These are phyloP conservation scores for Protonemura montana DNA, from an alignment of 2,888 invertebrate genomes.

Conservation along the genomic window DNA sequence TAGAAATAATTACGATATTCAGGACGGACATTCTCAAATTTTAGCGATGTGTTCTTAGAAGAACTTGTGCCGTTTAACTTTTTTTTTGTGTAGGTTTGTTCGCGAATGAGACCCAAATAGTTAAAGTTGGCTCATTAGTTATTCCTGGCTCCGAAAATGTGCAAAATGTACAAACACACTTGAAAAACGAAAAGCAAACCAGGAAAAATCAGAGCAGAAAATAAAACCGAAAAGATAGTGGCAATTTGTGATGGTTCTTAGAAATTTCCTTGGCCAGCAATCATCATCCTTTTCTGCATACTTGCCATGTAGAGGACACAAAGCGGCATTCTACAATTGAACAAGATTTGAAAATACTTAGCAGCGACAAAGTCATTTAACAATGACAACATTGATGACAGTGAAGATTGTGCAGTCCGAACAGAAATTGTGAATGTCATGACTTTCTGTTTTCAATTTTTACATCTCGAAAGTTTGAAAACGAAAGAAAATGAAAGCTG, in stretches of 20 bases:
- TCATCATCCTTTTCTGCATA: background rate
- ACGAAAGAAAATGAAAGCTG: background rate
- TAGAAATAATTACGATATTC: background rate
- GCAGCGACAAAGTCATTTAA: background rate
- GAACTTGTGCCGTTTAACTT: background rate
- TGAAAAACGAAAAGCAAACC: background rate
- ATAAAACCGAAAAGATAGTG: background rate
- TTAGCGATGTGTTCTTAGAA: background rate
- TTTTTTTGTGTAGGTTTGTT: background rate
- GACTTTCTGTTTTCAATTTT: slow-evolving; percentile 3
- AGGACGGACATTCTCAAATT: background rate
- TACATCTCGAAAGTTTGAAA: background rate
- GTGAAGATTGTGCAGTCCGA: background rate
- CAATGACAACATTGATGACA: background rate
- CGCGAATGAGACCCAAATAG: background rate
- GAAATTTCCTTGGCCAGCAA: background rate
- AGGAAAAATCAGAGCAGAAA: background rate
- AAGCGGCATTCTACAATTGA: background rate
- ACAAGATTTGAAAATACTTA: background rate
- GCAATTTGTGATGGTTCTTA: background rate
- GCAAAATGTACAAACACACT: background rate
- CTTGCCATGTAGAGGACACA: background rate
- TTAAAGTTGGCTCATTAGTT: background rate
- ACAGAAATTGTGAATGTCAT: slow-evolving; percentile 2
- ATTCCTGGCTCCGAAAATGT: background rate